phyloP scores from a whole-genome alignment of 2,797 vertebrate genomes.

The Tragelaphus eurycerus region DNA sequence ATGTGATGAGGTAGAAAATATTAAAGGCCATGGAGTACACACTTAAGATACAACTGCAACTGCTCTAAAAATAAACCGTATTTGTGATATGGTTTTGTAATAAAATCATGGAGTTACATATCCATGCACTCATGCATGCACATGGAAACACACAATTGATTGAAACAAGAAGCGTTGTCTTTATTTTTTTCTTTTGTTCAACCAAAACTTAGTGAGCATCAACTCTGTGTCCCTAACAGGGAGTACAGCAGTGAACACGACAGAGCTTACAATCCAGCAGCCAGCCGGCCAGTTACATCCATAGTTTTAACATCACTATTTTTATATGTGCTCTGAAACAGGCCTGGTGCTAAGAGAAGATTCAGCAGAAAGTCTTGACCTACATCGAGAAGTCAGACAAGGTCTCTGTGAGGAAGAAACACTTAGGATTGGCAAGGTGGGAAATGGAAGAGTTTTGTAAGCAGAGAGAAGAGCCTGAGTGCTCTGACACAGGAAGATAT shows the following conservation, averaged over 20 bases:
- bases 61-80: background rate
- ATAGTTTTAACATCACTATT: too few relatives aligned
- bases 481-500: background rate
- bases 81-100: background rate
- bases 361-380: too few relatives aligned
- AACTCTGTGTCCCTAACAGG: too few relatives aligned
- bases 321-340: too few relatives aligned
- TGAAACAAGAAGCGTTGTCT: background rate
- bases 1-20: background rate
- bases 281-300: too few relatives aligned
- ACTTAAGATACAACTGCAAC: background rate
- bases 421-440: background rate
- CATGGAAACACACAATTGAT: background rate
- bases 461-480: background rate
- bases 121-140: background rate
- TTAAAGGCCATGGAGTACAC: background rate
- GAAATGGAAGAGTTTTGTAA: background rate
- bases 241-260: too few relatives aligned
- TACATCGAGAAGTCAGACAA: background rate
- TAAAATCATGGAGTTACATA: background rate
- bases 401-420: background rate
- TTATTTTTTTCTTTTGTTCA: background rate
- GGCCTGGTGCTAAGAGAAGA: too few relatives aligned
- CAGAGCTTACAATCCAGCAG: rapidly evolving
- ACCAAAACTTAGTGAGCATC: background rate